These are phyloP conservation scores for Notoglanidium macrostoma DNA, from an alignment of 2,797 vertebrate genomes.

Conservation along the genomic window DNA sequence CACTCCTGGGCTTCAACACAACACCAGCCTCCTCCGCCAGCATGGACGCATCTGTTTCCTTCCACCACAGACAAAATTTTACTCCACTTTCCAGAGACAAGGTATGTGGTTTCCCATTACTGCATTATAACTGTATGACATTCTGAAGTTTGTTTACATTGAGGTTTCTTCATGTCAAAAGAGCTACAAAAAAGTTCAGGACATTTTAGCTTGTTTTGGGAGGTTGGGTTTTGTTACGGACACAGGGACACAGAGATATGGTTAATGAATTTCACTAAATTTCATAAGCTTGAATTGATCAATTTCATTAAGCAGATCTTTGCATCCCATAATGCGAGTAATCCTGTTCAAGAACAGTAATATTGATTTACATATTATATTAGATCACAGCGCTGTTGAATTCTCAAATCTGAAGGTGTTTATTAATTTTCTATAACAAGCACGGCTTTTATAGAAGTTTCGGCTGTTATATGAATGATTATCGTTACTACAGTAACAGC, in stretches of 20 bases:
- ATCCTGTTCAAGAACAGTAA: neutral
- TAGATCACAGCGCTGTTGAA: neutral
- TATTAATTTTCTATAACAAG: neutral
- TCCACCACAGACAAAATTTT: conserved; percentile 36
- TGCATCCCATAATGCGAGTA: neutral
- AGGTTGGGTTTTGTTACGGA: neutral
- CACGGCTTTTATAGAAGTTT: neutral
- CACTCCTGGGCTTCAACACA: conserved; percentile 42
- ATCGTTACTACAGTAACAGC: neutral
- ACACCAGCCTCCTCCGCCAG: conserved; percentile 19
- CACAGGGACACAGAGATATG: neutral
- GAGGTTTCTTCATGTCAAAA: neutral
- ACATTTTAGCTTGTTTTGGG: neutral
- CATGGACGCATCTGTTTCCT: conserved; percentile 53
- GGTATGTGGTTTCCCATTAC: conserved; percentile 43
- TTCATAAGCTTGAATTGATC: neutral
- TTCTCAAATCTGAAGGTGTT: neutral
- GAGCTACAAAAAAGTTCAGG: neutral
- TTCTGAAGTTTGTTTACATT: neutral
- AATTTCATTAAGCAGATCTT: neutral
- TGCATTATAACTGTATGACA: neutral
- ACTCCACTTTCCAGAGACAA: conserved; percentile 51
- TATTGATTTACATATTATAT: neutral
- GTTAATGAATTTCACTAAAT: neutral
- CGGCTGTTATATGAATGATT: neutral